phyloP scores from a whole-genome alignment of 2,113 vertebrate genomes.

The Scopus umbretta region DNA sequence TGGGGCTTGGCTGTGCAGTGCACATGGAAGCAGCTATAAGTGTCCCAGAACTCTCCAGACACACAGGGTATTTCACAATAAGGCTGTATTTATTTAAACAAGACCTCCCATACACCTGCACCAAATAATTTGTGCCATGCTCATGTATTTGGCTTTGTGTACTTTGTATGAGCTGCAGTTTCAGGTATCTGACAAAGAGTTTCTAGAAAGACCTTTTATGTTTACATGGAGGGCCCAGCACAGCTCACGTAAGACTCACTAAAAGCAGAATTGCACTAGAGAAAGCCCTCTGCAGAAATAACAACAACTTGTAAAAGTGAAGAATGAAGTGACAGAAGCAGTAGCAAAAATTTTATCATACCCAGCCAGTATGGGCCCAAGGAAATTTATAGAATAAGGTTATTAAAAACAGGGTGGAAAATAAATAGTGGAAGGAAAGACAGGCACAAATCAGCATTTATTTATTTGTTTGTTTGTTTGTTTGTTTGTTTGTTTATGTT shows the following conservation, averaged over 20 bases:
- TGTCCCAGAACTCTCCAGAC: accelerated
- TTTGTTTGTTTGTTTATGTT: not conserved
- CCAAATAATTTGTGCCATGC: accelerated
- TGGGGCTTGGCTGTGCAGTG: accelerated
- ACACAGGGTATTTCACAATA: accelerated
- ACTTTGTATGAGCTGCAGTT: accelerated
- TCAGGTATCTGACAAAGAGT: not conserved
- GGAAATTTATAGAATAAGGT: not conserved
- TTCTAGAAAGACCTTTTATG: not conserved
- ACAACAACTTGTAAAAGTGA: not conserved
- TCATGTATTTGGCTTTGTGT: accelerated
- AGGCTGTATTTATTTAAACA: accelerated
- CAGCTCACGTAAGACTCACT: not conserved
- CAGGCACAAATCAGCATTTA: not conserved
- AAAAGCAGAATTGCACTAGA: not conserved
- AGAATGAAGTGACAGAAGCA: not conserved
- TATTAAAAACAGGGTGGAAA: not conserved
- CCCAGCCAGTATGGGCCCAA: not conserved
- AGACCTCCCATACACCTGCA: accelerated
- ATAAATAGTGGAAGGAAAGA: not conserved
- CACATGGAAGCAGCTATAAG: accelerated
- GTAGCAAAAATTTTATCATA: not conserved
- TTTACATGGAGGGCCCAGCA: not conserved
- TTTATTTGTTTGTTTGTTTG: not conserved
- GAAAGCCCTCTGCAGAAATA: not conserved